A percentile compares a stretch with the other conserved stretches of the same genome.
These are phyloP conservation scores for Calameuta filiformis DNA, from an alignment of 2,888 invertebrate genomes.

Conservation along the genomic window DNA sequence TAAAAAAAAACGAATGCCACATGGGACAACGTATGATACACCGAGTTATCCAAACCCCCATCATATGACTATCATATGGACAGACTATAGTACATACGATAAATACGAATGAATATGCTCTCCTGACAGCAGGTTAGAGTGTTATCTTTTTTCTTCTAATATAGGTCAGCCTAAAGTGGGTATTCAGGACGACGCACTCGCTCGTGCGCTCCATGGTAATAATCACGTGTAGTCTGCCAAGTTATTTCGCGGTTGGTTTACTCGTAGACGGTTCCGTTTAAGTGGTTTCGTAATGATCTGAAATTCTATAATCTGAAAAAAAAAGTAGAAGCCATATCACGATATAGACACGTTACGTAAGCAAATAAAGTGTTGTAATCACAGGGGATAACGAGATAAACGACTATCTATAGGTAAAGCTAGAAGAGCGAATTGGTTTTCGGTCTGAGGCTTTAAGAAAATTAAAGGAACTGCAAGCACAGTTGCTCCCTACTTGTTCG, in stretches of 20 bases:
- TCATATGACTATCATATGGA: background rate
- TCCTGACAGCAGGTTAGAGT: background rate
- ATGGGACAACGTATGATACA: background rate
- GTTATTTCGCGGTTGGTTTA: conserved; percentile 30
- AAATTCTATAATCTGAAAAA: background rate
- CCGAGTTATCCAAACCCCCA: background rate
- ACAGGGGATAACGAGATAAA: background rate
- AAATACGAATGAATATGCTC: background rate
- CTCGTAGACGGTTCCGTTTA: background rate
- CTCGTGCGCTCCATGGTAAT: background rate
- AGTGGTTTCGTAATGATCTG: conserved; percentile 15
- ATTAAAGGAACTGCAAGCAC: background rate
- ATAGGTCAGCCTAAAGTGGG: background rate
- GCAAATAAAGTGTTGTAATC: background rate
- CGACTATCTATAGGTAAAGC: background rate
- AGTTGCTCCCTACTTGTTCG: background rate
- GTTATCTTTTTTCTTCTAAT: background rate
- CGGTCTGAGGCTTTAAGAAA: background rate
- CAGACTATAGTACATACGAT: background rate
- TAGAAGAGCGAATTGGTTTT: background rate
- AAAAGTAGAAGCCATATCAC: background rate
- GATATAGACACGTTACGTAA: background rate
- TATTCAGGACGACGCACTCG: background rate
- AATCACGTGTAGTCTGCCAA: conserved; percentile 22
- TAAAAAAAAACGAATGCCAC: background rate